Evolutionary conservation across 2,888 invertebrate genomes (phyloP).

Genomic region (Rhamnusium bicolor): DNA sequence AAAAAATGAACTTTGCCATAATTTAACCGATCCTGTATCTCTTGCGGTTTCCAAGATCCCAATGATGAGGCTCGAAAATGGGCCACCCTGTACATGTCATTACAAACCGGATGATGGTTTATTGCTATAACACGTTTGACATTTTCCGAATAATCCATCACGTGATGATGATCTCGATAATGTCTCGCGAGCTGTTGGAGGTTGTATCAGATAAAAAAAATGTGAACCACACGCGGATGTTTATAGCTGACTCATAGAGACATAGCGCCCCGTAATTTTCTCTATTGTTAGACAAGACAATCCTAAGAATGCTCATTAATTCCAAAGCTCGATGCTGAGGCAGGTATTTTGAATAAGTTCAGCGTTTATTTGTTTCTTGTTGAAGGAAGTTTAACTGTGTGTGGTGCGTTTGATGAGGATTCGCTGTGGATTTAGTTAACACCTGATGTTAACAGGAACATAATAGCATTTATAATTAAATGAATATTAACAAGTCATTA

Average conservation of each 20-base stretch:
- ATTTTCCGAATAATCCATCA: conserved; percentile 14
- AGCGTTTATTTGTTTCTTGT: conserved; percentile 5
- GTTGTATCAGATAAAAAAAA: conserved; percentile 12
- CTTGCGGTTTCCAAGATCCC: no score
- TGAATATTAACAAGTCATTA: no score
- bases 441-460: not conserved
- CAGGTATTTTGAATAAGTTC: conserved; percentile 10
- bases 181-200: conserved; percentile 14
- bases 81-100: not conserved
- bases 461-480: no score
- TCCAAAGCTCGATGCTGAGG: not conserved
- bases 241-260: conserved; percentile 16
- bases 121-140: conserved; percentile 7
- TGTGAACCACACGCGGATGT: not conserved
- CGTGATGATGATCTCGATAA: conserved; percentile 13
- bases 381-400: not conserved
- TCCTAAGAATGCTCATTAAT: conserved; percentile 21
- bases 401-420: not conserved
- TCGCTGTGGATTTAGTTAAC: not conserved
- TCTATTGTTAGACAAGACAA: conserved; percentile 24
- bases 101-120: not conserved
- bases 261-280: conserved; percentile 17
- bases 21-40: no score
- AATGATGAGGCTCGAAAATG: no score
- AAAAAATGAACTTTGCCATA: no score